Base-by-base conservation (phyloP, 2,113 vertebrate species). In the Cyanoramphus novaezelandiae region DNA sequence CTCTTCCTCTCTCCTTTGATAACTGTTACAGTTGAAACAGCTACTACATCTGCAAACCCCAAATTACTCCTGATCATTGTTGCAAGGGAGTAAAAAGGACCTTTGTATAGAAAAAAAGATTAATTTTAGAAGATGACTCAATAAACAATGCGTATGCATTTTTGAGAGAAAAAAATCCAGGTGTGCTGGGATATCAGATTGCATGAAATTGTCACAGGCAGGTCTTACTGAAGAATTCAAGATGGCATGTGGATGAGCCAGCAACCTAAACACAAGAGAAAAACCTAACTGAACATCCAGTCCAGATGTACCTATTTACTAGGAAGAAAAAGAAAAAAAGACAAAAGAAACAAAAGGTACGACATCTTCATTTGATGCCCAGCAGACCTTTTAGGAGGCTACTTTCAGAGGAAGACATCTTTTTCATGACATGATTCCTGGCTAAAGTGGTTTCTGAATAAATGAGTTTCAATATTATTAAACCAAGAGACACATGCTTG, bases 41-140 rank as follows among this genome's bases (percentile, higher is more conserved):
- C 62, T 75, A 82, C 41, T 69, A 31, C 75, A 69, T 77, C 88
- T 67, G 69, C 80, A 97, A 95, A 95, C 86, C 77, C 79, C 70
- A 88, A 80, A 85, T 82, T 65, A 79, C 46, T 62, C 63, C 81
- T 59, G 59, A 94, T 65, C 39, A 63, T 35, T 57, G 86, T 49
- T 86, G 60, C 63, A 57, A 93, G 41, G 55, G 92, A 91, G 24
- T 25, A 63, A 87, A 72, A 97, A 97, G 43, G 67, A 82, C 43
- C 88, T 95, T 91, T 87, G 71, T 68, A 95, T 3, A 82, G 53
- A 17, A 84, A 95, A 94, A 96, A 87, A 69, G 8, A 59, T 74
- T 94, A 79, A 83, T 90, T 96, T 96, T 67, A 96, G 46, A 95
- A 94, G 93, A 86, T 33, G 17, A 94, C 90, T 92, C 87, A 96